Evolutionary conservation across 2,113 vertebrate species (phyloP).

Genomic region (Cisticola juncidis): DNA sequence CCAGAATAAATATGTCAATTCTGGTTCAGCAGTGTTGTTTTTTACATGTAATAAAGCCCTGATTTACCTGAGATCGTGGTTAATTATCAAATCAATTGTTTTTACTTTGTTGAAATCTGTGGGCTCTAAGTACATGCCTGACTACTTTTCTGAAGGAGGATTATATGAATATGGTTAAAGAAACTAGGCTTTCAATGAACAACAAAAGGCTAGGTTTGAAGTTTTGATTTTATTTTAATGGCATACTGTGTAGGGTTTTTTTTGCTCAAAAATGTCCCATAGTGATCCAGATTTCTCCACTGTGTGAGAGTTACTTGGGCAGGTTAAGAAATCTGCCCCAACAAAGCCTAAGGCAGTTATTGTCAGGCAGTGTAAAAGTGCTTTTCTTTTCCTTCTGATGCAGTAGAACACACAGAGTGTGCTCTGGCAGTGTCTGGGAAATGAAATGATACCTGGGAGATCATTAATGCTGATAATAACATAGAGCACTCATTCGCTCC

Average conservation of each 20-base stretch:
- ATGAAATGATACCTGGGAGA: background rate
- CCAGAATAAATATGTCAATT: background rate
- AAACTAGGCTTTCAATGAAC: background rate
- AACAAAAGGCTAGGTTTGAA: background rate
- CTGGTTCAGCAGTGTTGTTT: background rate
- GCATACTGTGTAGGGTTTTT: fast-evolving
- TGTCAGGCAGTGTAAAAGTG: background rate
- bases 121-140: background rate
- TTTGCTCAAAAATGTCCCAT: background rate
- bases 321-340: background rate
- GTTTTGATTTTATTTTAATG: background rate
- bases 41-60: background rate
- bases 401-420: background rate
- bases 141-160: background rate
- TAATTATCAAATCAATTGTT: background rate
- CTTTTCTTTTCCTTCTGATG: background rate
- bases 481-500: background rate
- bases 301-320: background rate
- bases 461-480: background rate
- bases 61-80: background rate
- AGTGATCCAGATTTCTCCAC: background rate
- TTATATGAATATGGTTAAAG: background rate
- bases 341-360: background rate
- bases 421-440: background rate
- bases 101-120: background rate